Evolutionary conservation across 1,140 invertebrate genomes (phyloP).

Genomic region (Brachionus asplanchnoidis): DNA sequence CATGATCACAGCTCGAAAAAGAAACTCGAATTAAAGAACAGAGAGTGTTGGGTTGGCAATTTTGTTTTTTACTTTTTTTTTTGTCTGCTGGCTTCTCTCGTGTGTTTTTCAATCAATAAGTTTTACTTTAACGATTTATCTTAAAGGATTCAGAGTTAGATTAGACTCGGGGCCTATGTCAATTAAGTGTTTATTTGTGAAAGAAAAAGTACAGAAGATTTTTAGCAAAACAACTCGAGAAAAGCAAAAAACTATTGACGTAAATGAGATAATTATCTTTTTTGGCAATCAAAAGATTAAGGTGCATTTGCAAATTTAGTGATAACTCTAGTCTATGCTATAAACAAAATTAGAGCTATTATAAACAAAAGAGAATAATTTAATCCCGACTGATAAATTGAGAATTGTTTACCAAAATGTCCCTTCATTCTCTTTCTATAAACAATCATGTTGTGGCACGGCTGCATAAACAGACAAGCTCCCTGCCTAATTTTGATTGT

Average conservation of each 20-base stretch:
- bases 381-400: neutral
- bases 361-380: neutral
- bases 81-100: neutral
- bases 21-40: neutral
- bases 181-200: conserved; percentile 21
- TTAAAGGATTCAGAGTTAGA: neutral
- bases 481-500: neutral
- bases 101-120: neutral
- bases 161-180: neutral
- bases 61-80: neutral
- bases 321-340: neutral
- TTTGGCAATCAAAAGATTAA: neutral
- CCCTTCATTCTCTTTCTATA: neutral
- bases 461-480: neutral
- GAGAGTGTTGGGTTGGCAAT: neutral
- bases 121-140: neutral
- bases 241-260: neutral
- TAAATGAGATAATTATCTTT: conserved; percentile 7
- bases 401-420: neutral
- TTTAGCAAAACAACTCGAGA: conserved; percentile 22
- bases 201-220: neutral
- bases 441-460: neutral
- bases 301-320: conserved; percentile 1
- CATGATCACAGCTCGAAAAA: neutral
- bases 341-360: neutral